These are phyloP conservation scores for Melanotaenia maccullochi DNA, from an alignment of 2,797 vertebrate species.

Conservation along the genomic window DNA sequence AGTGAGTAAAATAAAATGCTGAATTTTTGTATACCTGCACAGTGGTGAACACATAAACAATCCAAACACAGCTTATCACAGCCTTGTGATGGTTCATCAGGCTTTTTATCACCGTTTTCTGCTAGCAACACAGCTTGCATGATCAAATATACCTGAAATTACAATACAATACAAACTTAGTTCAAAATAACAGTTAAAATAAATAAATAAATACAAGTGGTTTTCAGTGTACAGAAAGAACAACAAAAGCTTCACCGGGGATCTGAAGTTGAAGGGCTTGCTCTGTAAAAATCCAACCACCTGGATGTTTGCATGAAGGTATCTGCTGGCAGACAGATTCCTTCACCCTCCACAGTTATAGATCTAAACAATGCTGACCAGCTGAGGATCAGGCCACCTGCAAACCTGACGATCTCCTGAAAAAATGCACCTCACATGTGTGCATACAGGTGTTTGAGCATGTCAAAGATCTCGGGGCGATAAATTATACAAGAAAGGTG, in stretches of 20 bases:
- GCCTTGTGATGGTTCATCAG: no score
- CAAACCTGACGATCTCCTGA: slow-evolving; percentile 37
- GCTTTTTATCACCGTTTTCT: no score
- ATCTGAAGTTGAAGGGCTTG: background rate
- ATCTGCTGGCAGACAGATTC: slow-evolving; percentile 27
- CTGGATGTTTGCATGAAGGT: slow-evolving; percentile 13
- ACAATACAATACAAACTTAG: no score
- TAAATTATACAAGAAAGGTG: slow-evolving; percentile 59
- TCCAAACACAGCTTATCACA: no score
- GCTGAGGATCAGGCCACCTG: slow-evolving; percentile 48
- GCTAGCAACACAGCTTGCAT: no score
- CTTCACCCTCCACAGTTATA: slow-evolving; percentile 27
- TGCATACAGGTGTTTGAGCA: slow-evolving; percentile 56
- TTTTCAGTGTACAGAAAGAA: background rate
- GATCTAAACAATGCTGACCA: slow-evolving; percentile 45
- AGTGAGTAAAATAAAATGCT: no score
- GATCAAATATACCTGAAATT: no score
- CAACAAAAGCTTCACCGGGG: background rate
- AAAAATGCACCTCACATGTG: slow-evolving; percentile 27
- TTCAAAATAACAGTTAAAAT: no score
- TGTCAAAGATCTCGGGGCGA: slow-evolving; percentile 37
- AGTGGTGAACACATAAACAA: no score
- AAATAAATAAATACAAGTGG: background rate
- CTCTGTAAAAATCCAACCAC: background rate
- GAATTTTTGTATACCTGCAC: no score